Base-by-base conservation (phyloP, 2,888 invertebrate genomes). In the Dusona sp. region DNA sequence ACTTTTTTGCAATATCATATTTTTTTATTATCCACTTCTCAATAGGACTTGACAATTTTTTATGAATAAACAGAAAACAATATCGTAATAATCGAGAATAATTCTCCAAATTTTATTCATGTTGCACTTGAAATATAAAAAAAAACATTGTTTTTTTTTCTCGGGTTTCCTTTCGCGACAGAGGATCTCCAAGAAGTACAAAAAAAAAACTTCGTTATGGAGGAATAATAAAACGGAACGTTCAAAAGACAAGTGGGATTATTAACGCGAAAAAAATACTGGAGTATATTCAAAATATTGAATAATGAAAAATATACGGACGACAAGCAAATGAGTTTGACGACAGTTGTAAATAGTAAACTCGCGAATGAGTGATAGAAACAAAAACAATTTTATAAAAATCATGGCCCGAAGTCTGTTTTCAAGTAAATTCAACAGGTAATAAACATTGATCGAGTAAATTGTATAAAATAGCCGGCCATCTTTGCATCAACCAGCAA, bases 371-470 rank as follows among this genome's bases (percentile, higher is more conserved):
- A 61, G 25, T 25, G 13, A 16, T 11, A 16, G 4, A 29, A 61
- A 13, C 13, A 29, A 13, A 29, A 61, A 29, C 0, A 61, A 13
- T 0, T 11, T 13, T 42, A 42, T 48, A n/a, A 48, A 48, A 48
- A 48, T 19, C 19, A 19, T 19, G 19, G 19, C 6, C 6, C 19
- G 19, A 19, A 48, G 19, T 48, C 11, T 11, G 3, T 11, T 61
- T 61, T 61, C 6, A 16, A 29, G 25, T 0, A 1, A 29, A 61
- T 61, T 61, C 61, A 61, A 61, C 61, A 61, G 61, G 61, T 61
- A 61, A 61, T 61, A 61, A 61, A 61, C 29, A 29, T 61, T 61
- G 29, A 61, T 61, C 29, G 29, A 61, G 29, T 6, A 29, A 61
- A 61, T 67, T n/a, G n/a, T 22, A 67, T 67, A 1, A 36, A 36